These are phyloP conservation scores for Aptenodytes patagonicus DNA, from an alignment of 2,113 vertebrate genomes.

Conservation along the genomic window DNA sequence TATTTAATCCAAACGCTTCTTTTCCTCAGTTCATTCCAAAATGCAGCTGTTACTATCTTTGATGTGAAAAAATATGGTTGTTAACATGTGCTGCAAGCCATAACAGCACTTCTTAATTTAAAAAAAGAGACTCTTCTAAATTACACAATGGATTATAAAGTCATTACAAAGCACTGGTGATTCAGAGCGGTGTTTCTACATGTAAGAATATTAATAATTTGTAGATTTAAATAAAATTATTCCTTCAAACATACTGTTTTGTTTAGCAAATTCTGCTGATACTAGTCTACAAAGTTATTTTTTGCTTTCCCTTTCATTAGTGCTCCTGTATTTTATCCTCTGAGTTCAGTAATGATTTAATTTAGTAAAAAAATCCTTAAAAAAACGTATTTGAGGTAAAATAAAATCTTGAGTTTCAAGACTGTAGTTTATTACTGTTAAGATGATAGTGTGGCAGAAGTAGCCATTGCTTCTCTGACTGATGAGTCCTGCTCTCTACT, in stretches of 20 bases:
- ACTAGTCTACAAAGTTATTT: not conserved
- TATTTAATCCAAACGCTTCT: not conserved
- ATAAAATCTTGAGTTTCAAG: not conserved
- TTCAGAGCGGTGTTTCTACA: not conserved
- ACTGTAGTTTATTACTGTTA: not conserved
- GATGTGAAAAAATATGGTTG: not conserved
- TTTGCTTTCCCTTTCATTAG: not conserved
- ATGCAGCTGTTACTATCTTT: not conserved
- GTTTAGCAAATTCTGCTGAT: not conserved
- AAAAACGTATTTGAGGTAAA: not conserved
- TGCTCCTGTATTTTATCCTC: not conserved
- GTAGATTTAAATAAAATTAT: not conserved
- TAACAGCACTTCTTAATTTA: not conserved
- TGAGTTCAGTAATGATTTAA: not conserved
- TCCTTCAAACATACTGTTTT: not conserved
- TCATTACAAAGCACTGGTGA: not conserved
- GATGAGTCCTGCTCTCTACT: not conserved
- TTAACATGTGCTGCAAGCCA: not conserved
- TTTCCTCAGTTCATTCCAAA: not conserved
- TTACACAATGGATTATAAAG: not conserved
- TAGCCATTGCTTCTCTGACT: not conserved
- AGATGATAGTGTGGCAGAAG: not conserved
- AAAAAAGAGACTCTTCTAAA: not conserved
- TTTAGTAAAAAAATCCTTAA: not conserved
- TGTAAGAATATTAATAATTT: not conserved